Evolutionary conservation across 1,140 invertebrate genomes (phyloP).

Genomic region (Scaptomyza graminum): DNA sequence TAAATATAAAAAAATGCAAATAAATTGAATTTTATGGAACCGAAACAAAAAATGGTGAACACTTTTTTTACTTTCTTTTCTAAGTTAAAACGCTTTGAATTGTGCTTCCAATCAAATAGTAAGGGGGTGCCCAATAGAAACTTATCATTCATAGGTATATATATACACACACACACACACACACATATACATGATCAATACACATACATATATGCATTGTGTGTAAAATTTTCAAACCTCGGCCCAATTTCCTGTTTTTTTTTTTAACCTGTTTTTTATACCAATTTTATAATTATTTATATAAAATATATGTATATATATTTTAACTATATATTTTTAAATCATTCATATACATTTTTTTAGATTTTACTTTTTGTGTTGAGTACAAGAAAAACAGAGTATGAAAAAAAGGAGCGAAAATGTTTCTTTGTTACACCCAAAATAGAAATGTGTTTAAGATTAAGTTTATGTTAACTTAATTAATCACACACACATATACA

Average conservation of each 20-base stretch:
- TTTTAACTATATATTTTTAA: slow-evolving; percentile 39
- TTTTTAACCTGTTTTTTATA: slow-evolving; percentile 25
- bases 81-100: slow-evolving; percentile 74
- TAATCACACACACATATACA: slow-evolving; percentile 7
- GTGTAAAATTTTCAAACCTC: slow-evolving; percentile 72
- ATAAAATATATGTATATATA: slow-evolving; percentile 51
- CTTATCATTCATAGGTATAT: slow-evolving; percentile 34
- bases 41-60: slow-evolving; percentile 65
- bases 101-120: slow-evolving; percentile 79
- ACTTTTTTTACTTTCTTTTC: slow-evolving; percentile 67
- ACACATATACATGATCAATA: slow-evolving; percentile 31
- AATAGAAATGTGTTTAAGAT: slow-evolving; percentile 15
- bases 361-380: slow-evolving; percentile 54
- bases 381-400: slow-evolving; percentile 4
- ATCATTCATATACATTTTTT: slow-evolving; percentile 38
- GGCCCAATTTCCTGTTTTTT: slow-evolving; percentile 84
- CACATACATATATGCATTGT: slow-evolving; percentile 40
- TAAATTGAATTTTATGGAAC: slow-evolving; percentile 76
- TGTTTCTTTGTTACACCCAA: slow-evolving; percentile 66
- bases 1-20: slow-evolving; percentile 59
- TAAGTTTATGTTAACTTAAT: slow-evolving; percentile 25
- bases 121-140: slow-evolving; percentile 66
- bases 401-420: not conserved
- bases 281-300: slow-evolving; percentile 49
- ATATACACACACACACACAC: slow-evolving; percentile 36